phyloP scores from a whole-genome alignment of 2,113 vertebrate species.

The Pachyramphus minor region DNA sequence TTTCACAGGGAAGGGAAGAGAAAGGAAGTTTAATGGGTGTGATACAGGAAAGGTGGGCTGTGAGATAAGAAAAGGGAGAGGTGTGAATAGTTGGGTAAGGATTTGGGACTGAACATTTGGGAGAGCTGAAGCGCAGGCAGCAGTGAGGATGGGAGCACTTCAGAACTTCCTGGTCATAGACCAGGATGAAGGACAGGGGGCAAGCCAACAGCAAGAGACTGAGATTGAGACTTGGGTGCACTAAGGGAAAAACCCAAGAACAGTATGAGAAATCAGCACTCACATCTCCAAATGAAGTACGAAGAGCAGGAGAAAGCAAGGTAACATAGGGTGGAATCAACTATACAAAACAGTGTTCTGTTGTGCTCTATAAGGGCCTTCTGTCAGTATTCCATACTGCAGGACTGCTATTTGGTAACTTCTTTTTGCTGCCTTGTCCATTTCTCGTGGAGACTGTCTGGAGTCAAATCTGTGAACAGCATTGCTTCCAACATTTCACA shows the following conservation, averaged over 20 bases:
- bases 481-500: background rate
- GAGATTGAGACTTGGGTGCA: background rate
- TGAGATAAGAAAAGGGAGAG: background rate
- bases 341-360: background rate
- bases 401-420: background rate
- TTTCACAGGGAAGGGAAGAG: background rate
- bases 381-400: too few species aligned
- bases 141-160: background rate
- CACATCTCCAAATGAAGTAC: background rate
- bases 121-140: background rate
- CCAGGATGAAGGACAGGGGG: background rate
- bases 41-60: background rate
- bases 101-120: fast-evolving
- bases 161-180: background rate
- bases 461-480: background rate
- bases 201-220: background rate
- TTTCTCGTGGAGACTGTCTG: background rate
- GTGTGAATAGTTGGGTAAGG: background rate
- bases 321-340: background rate
- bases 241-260: background rate
- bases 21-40: background rate
- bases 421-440: background rate
- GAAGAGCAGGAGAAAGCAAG: background rate
- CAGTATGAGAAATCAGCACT: background rate
- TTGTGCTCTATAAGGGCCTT: background rate